Base-by-base conservation (phyloP, 2,113 vertebrate species). In the Eurypyga helias region DNA sequence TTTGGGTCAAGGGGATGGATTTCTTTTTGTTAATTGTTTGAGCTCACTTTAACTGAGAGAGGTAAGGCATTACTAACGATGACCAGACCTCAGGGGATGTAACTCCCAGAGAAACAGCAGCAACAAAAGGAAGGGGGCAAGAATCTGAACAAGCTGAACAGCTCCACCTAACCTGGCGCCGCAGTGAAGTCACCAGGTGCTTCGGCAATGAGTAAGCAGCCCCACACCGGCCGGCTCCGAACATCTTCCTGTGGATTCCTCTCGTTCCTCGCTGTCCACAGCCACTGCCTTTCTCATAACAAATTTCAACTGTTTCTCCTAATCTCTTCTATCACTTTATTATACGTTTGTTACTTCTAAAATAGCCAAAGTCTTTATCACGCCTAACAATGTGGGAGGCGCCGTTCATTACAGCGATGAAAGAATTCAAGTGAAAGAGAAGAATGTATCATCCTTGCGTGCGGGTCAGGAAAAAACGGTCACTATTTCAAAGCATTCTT, bases 401-500 rank as follows among this genome's bases (percentile, higher is more conserved):
- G 78, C 46, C 28, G 34, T 67, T 91, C 38, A 77, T 96, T 91
- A 83, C 34, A 82, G 69, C 10, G 28, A 87, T 41, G 51, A 67
- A 89, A 82, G 41, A 87, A 87, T 85, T 79, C 60, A 66, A 73
- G 73, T 83, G 72, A 36, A 88, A 77, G 9, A 81, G 73, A 86
- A 82, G 29, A 80, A 64, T 5, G 5, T 26, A 66, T 17, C 18
- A 31, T 38, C 20, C 17, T 28, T 84, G 51, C 65, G 75, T 19
- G 19, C 1, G 1, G 43, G 25, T 73, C 26, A 93, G 54, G 57
- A 54, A 84, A 67, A 86, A 92, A 45, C 7, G 34, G 46, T 38
- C 72, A 96, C 33, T 48, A 64, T 61, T 87, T 96, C 73, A 89
- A 91, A 91, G 73, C 48, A 71, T 82, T 87, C 38, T 43, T 67